A percentile compares a stretch with the other conserved stretches of the same genome.
These are phyloP conservation scores for Amblyraja radiata DNA, from an alignment of 2,797 vertebrate species.

Conservation along the genomic window DNA sequence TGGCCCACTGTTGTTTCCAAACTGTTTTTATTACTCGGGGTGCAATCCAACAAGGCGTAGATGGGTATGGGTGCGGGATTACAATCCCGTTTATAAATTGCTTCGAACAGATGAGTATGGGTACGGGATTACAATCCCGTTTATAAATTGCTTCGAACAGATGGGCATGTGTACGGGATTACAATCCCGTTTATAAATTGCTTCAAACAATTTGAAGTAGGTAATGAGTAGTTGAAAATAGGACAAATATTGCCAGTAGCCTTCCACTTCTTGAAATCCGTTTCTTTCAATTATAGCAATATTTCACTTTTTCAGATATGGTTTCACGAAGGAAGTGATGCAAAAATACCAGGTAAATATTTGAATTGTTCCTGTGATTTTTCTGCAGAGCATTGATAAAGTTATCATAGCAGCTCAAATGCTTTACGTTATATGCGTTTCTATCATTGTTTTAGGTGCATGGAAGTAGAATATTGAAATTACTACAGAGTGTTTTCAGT, in stretches of 20 bases:
- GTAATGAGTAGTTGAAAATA: background rate
- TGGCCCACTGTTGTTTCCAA: too few relatives aligned
- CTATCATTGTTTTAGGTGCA: slow-evolving; percentile 59
- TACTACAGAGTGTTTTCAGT: slow-evolving; percentile 82
- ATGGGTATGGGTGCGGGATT: background rate
- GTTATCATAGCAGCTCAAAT: background rate
- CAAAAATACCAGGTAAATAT: slow-evolving; percentile 80
- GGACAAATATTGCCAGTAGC: background rate
- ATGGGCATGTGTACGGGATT: too few relatives aligned
- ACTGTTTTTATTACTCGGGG: too few relatives aligned
- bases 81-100: background rate
- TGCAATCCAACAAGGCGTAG: background rate
- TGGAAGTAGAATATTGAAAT: slow-evolving; percentile 78
- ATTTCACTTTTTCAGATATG: slow-evolving; percentile 68
- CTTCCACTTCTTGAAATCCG: background rate
- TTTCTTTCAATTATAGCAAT: background rate
- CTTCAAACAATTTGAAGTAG: background rate
- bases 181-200: background rate
- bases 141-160: background rate
- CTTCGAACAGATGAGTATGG: too few relatives aligned
- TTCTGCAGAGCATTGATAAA: background rate
- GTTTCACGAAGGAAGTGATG: slow-evolving; percentile 88
- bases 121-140: too few relatives aligned
- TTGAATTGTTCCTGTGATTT: background rate
- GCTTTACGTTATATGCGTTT: background rate